Evolutionary conservation across 2,113 vertebrate genomes (phyloP).

Genomic region (Malurus cyaneus): DNA sequence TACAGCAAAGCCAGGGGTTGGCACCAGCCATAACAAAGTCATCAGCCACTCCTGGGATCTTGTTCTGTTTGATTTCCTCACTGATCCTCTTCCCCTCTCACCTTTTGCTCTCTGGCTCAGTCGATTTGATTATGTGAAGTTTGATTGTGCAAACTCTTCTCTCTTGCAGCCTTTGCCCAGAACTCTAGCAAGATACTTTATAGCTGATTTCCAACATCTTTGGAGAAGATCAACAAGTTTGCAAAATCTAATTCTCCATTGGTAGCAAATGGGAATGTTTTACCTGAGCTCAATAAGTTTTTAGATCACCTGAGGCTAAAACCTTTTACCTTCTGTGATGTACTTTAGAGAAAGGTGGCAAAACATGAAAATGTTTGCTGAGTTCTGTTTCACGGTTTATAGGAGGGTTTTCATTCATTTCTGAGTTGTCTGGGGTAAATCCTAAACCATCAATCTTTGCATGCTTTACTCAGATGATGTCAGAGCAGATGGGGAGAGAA

Average conservation of each 20-base stretch:
- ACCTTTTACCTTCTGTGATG: neutral
- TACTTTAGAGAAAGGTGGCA: neutral
- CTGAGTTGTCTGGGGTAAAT: neutral
- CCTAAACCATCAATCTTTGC: neutral
- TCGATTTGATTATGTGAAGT: neutral
- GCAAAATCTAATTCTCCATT: neutral
- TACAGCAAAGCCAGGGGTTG: neutral
- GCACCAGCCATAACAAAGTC: rapidly evolving
- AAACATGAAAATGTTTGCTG: neutral
- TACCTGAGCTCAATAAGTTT: neutral
- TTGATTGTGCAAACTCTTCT: neutral
- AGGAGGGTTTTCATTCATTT: neutral
- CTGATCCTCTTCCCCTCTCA: neutral
- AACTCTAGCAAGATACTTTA: neutral
- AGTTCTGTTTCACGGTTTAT: neutral
- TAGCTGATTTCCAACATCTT: neutral
- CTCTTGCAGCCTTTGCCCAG: neutral
- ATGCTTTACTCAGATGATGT: neutral
- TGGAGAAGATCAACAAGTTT: neutral
- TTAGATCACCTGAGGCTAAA: neutral
- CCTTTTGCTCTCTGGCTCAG: neutral
- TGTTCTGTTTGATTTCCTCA: neutral
- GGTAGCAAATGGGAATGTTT: neutral
- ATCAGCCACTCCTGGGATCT: neutral
- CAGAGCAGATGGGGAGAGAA: neutral